Evolutionary conservation across 2,113 vertebrate genomes (phyloP), one percentile per base, ranked within the genome.

Genomic region (Dissostichus mawsoni): DNA sequence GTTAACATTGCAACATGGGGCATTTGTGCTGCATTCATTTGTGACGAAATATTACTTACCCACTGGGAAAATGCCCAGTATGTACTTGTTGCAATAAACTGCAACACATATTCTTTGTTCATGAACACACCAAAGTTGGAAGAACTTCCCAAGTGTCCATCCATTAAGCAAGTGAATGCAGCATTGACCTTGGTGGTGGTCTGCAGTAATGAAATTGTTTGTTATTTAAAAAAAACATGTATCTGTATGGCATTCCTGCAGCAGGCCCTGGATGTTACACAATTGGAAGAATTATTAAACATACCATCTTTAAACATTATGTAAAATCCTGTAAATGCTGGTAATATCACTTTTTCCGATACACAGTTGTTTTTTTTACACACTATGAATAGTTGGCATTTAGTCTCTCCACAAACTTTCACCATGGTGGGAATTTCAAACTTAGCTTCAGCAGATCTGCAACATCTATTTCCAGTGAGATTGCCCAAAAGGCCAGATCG

Each of bases 381-480:
- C 41, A 2, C 20, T 8, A 25, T 65, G 12, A 16, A 36, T 36
- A n/a, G 17, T 5, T 41, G 29, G 20, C 51, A 7, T 18, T 52
- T n/a, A 18, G 10, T 50, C 64, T 55, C 44, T 55, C 18, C 47
- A 47, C 29, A 29, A 50, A 57, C 6, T 18, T 69, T 70, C 41
- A 18, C 53, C 63, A 63, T 41, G 8, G 29, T 66, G 65, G 83
- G 51, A 29, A 59, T 74, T 62, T 76, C 10, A 18, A 71, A 64
- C 20, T n/a, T 51, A 59, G 69, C 74, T 58, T 61, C 58, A 78
- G 9, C 17, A 44, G 12, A 65, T 62, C 33, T 17, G 36, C 3
- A 0, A 8, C 14, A 23, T 80, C 76, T 74, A 76, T 90, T 87
- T 82, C 25, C 62, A 82, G 65, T 25, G 6, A 73, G 50, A 74